phyloP scores from a whole-genome alignment of 2,113 vertebrate genomes.

The Charadrius vociferus region DNA sequence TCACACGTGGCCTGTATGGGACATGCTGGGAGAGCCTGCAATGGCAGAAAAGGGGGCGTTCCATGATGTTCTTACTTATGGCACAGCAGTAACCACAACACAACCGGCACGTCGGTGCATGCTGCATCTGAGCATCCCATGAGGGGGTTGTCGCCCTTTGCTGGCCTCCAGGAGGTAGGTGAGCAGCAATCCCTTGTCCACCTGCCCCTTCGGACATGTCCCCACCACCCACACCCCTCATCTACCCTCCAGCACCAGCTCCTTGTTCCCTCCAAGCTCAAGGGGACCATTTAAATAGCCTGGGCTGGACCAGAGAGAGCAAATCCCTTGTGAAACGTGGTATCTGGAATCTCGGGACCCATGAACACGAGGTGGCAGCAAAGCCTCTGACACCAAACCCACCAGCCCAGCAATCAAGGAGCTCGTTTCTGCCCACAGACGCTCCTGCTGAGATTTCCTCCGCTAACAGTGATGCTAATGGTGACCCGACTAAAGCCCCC shows the following conservation, averaged over 20 bases:
- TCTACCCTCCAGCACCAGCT: not conserved
- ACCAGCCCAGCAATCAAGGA: not conserved
- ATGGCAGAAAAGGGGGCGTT: not conserved
- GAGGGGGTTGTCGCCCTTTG: not conserved
- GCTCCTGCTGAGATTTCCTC: not conserved
- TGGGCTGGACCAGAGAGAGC: not conserved
- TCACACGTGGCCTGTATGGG: slow-evolving; percentile 96
- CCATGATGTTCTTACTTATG: not conserved
- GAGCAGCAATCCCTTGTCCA: not conserved
- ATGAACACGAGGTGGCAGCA: slow-evolving; percentile 69
- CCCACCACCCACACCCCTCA: not conserved
- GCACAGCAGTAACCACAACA: not conserved
- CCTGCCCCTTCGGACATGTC: fast-evolving
- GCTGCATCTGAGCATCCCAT: fast-evolving
- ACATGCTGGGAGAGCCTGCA: slow-evolving; percentile 92
- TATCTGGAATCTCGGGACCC: not conserved
- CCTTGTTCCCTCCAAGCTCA: not conserved
- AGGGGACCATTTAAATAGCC: not conserved
- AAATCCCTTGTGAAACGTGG: not conserved
- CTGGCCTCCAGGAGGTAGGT: not conserved
- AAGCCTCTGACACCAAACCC: not conserved
- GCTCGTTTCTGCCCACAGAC: not conserved
- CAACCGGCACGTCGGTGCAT: fast-evolving
- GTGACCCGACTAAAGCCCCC: not conserved
- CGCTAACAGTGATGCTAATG: not conserved